These are phyloP conservation scores for Xenopus tropicalis DNA, from an alignment of 2,113 vertebrate species.

Conservation along the genomic window DNA sequence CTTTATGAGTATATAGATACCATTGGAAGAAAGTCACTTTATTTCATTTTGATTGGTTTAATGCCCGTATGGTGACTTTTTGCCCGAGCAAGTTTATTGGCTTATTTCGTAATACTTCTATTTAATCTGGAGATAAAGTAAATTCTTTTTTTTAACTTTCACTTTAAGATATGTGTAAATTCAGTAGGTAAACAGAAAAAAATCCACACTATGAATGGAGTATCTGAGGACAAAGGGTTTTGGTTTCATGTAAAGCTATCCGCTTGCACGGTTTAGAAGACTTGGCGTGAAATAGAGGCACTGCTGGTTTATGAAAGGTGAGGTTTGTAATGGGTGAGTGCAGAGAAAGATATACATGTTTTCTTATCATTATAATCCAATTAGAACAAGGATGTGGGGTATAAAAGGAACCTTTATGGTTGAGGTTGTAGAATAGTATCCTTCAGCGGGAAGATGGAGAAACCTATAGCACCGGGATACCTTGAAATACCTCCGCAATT, in stretches of 20 bases:
- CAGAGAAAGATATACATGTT: conserved; percentile 14
- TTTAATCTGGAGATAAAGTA: background rate
- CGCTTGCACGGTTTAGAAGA: conserved; percentile 15
- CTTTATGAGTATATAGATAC: too few species aligned
- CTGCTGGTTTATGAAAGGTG: conserved; percentile 14
- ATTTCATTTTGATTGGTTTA: too few species aligned
- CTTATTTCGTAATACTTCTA: background rate
- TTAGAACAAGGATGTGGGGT: conserved; percentile 30
- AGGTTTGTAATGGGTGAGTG: conserved; percentile 9
- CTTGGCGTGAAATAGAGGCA: conserved; percentile 26
- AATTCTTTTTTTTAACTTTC: background rate
- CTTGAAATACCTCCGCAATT: background rate
- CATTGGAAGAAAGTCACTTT: too few species aligned
- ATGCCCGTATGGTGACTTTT: background rate
- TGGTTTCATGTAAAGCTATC: conserved; percentile 32
- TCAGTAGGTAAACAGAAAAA: conserved; percentile 9
- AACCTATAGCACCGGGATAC: background rate
- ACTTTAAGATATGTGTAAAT: background rate
- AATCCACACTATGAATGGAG: conserved; percentile 7
- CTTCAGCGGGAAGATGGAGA: background rate
- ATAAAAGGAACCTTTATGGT: conserved; percentile 30
- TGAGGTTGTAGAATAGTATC: conserved; percentile 4
- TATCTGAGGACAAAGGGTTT: conserved; percentile 28
- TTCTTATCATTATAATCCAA: conserved; percentile 42
- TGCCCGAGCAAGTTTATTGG: background rate